phyloP scores from a whole-genome alignment of 2,113 vertebrate species.

The Salminus brasiliensis region DNA sequence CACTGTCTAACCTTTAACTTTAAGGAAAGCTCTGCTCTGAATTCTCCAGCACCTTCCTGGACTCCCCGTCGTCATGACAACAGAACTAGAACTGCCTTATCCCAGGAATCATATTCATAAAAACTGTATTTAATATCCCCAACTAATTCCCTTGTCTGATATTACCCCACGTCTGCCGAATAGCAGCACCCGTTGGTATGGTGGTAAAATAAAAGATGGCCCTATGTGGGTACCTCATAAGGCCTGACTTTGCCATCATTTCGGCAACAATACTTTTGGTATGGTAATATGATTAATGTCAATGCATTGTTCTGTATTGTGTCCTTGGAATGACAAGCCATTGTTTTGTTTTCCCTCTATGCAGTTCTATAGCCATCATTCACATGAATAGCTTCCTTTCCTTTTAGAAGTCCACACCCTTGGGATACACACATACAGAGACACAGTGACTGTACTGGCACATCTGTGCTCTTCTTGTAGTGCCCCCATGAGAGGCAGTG shows the following conservation, averaged over 20 bases:
- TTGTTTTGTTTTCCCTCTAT: neutral
- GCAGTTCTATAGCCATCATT: neutral
- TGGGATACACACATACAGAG: slow-evolving; percentile 1
- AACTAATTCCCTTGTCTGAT: slow-evolving; percentile 9
- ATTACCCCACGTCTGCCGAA: neutral
- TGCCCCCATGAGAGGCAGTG: too few species aligned
- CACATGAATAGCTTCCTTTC: neutral
- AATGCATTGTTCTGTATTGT: neutral
- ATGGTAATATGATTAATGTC: neutral
- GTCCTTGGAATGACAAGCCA: neutral
- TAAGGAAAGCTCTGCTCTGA: neutral
- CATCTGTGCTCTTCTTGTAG: neutral
- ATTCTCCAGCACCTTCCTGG: slow-evolving; percentile 18
- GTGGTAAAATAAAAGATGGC: neutral
- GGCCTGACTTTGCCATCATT: neutral
- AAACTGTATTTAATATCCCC: slow-evolving; percentile 32
- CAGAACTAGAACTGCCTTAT: slow-evolving; percentile 22
- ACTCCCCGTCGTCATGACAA: slow-evolving; percentile 42
- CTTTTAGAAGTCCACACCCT: slow-evolving; percentile 3
- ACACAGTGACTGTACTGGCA: neutral
- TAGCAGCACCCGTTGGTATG: neutral
- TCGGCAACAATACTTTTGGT: neutral
- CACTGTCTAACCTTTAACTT: slow-evolving; percentile 19
- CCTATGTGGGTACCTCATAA: neutral
- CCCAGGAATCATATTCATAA: slow-evolving; percentile 49